Conservation (phyloP, 2,113 vertebrate species). For the Echinops telfairi region DNA sequence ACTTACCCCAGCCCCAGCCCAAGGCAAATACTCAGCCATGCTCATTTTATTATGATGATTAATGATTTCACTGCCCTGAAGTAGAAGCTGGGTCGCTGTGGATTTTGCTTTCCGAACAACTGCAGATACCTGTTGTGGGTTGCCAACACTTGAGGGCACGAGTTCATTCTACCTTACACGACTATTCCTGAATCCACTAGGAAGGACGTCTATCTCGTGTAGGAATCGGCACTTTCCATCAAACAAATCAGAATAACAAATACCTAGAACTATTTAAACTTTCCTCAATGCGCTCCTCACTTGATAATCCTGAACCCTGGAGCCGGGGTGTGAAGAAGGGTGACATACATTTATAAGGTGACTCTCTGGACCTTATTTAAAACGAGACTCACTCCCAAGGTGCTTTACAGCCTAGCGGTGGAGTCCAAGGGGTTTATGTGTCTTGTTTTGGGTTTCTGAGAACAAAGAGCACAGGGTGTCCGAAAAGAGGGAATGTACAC, state of each 20-base stretch:
- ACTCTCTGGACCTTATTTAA: neutral
- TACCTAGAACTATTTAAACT: neutral
- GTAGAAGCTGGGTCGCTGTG: neutral
- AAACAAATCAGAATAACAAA: conserved; percentile 7
- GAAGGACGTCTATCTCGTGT: conserved; percentile 27
- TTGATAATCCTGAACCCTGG: neutral
- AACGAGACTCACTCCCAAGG: neutral
- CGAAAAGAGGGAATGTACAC: neutral
- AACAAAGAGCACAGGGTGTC: neutral
- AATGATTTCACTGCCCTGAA: neutral
- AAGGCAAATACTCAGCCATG: neutral
- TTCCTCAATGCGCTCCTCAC: neutral
- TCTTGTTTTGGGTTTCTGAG: conserved; percentile 1
- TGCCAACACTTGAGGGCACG: neutral
- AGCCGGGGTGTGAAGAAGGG: neutral
- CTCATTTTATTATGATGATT: neutral
- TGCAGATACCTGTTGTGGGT: neutral
- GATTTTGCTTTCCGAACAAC: neutral
- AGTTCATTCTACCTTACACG: conserved; percentile 42
- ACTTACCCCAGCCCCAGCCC: neutral
- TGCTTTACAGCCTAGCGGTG: neutral
- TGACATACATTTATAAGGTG: neutral
- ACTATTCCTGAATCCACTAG: conserved; percentile 30
- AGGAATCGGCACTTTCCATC: conserved; percentile 39
- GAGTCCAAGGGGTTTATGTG: neutral